These are phyloP conservation scores for Gonocerus acuteangulatus DNA, from an alignment of 2,888 invertebrate genomes.

Conservation along the genomic window DNA sequence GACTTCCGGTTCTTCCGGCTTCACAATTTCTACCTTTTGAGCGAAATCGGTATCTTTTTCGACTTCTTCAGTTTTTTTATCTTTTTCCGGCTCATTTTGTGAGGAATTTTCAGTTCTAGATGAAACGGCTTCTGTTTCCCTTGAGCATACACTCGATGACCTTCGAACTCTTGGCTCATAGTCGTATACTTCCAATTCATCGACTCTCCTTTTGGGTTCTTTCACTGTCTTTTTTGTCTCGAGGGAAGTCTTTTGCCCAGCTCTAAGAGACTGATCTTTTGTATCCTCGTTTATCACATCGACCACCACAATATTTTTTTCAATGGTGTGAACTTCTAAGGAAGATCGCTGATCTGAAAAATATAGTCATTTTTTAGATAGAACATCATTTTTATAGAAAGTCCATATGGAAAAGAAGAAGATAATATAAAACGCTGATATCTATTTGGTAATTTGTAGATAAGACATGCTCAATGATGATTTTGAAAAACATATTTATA, in stretches of 20 bases:
- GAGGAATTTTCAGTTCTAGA: neutral
- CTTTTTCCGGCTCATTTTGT: neutral
- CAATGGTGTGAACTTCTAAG: slow-evolving; percentile 12
- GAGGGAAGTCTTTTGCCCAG: neutral
- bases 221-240: neutral
- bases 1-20: neutral
- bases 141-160: slow-evolving; percentile 19
- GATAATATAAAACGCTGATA: too few relatives aligned
- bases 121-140: slow-evolving; percentile 2
- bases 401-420: neutral
- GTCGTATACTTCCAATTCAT: slow-evolving; percentile 22
- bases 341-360: slow-evolving; percentile 14
- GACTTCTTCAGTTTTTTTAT: neutral
- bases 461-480: too few relatives aligned
- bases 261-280: slow-evolving; percentile 2
- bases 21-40: neutral
- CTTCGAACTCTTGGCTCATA: slow-evolving; percentile 31
- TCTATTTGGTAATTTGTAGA: too few relatives aligned
- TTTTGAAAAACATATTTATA: too few relatives aligned
- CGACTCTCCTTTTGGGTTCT: slow-evolving; percentile 12
- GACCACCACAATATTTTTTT: slow-evolving; percentile 33
- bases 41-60: neutral
- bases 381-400: neutral
- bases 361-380: too few relatives aligned
- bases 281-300: slow-evolving; percentile 33